Base-by-base conservation (phyloP, 1,140 invertebrate genomes). In the Cardiocondyla obscurior region DNA sequence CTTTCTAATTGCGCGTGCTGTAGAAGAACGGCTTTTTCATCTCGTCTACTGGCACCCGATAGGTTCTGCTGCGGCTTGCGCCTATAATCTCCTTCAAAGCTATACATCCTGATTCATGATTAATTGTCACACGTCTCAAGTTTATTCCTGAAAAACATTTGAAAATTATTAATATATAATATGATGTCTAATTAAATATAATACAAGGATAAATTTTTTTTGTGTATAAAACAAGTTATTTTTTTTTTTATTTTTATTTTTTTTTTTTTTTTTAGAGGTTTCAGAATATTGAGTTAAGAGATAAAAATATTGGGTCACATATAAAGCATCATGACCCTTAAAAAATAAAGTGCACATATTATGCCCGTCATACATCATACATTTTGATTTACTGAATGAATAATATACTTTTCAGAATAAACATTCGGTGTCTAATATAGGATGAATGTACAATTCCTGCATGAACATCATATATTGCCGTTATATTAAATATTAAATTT, bases 31-130 rank as follows among this genome's bases (percentile, higher is more conserved):
- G 97, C 96, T 88, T 97, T 96, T 42, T 96, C 96, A 94, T 95
- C 95, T 94, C 95, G 96, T 94, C 92, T 96, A 93, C 97, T 98
- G 5, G 97, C 97, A 53, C 98, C 98, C 58, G 97, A 96, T 85
- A 99, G 95, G 94, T 97, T 98, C 94, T 99, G 98, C 84, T 98
- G 95, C 0, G 98, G 98, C 92, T 96, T 96, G 58, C 97, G 95
- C 82, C 97, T 95, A 92, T 97, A 98, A 91, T 99, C 97, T 60
- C 98, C 98, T 91, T 99, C 98, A 93, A 99, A 99, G 91, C 96
- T 97, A 93, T 97, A 97, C 95, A 95, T 95, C 12, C 58, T 90
- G 53, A 64, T 16, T 57, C 76, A 49, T 83, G 39, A 77, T 88
- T 39, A 81, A 57, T 30, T 55, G 22, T 4, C 64, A 28, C 30